phyloP scores from a whole-genome alignment of 1,140 invertebrate species.

The Periplaneta americana region DNA sequence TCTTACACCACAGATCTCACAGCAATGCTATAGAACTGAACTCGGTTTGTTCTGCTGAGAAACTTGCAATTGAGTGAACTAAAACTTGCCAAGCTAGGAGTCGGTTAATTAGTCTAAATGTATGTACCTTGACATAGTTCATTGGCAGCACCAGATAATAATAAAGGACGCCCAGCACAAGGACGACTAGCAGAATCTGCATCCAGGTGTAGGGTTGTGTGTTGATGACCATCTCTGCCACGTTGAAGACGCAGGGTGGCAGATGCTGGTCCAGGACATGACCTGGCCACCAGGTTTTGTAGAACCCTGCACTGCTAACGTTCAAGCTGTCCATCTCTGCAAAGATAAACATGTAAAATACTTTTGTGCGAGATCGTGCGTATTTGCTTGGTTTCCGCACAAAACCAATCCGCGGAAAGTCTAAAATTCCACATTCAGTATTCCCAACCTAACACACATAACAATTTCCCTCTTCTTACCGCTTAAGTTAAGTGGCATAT shows the following conservation, averaged over 20 bases:
- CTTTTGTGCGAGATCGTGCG: no score
- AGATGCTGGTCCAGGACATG: not conserved
- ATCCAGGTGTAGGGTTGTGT: not conserved
- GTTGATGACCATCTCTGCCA: not conserved
- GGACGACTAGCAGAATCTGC: not conserved
- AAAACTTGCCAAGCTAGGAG: no score
- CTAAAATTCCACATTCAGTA: no score
- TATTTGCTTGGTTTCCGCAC: no score
- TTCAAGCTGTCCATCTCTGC: not conserved
- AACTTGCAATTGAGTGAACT: no score
- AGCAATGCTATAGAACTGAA: no score
- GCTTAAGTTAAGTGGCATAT: no score
- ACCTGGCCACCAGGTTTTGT: not conserved
- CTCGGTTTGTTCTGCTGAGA: no score
- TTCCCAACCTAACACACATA: no score
- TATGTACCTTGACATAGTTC: not conserved
- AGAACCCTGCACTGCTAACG: not conserved
- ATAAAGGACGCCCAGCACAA: not conserved
- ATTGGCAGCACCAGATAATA: not conserved
- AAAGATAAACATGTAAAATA: not conserved
- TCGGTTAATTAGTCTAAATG: not conserved
- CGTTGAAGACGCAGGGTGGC: not conserved
- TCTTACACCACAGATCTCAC: no score
- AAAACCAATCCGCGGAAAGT: no score
- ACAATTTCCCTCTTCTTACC: no score